Evolutionary conservation across 2,113 vertebrate species (phyloP), one percentile per base, ranked within the genome.

Genomic region (Brachyhypopomus gauderio): DNA sequence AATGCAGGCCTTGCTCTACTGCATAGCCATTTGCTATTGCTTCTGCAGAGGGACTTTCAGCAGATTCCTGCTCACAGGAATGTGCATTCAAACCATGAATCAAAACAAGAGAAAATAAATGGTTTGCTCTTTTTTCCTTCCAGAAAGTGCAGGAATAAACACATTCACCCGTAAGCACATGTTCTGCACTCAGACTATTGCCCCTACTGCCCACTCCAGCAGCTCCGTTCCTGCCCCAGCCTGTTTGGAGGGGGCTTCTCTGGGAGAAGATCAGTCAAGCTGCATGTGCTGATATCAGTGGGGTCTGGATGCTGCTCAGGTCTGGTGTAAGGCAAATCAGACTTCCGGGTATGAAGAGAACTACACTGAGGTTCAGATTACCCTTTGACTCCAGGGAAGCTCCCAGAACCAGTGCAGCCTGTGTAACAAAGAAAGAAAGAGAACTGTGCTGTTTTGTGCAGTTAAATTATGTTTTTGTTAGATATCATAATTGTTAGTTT

Each of bases 151-250:
- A n/a, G n/a, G n/a, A n/a, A n/a, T n/a, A n/a, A n/a, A n/a, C n/a
- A n/a, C n/a, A n/a, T n/a, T n/a, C n/a, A n/a, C n/a, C n/a, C n/a
- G n/a, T n/a, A n/a, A n/a, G n/a, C n/a, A n/a, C n/a, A n/a, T n/a
- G n/a, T n/a, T n/a, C n/a, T 86, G 85, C 75, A 82, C 81, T 73
- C 78, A 77, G 75, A 52, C 52, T 34, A 56, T 41, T 84, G 48
- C 85, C 77, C 80, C 74, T 83, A 74, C 66, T 25, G 83, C 81
- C 70, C 27, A 0, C 59, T 78, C 59, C 85, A 88, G 86, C 84
- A 85, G 91, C 91, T 90, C 89, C 90, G 87, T 85, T 85, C 83
- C 79, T 89, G n/a, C n/a, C n/a, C 89, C 88, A 92, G 91, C 90
- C 88, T 88, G 86, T 64, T 72, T 85, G 87, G 16, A n/a, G 48